These are phyloP conservation scores for Chloroclystis v-ata DNA, from an alignment of 2,888 invertebrate species.

Conservation along the genomic window DNA sequence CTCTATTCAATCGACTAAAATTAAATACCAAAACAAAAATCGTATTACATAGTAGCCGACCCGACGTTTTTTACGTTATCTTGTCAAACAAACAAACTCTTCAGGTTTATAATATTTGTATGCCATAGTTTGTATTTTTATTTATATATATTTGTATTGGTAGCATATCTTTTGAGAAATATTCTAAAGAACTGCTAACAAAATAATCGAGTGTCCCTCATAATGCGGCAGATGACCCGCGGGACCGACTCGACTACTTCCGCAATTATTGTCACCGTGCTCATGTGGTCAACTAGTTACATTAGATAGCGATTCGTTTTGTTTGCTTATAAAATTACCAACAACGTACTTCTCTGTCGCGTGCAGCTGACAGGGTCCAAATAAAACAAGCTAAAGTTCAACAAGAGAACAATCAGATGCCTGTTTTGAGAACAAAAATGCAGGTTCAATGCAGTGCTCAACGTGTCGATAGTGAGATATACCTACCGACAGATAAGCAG, in stretches of 20 bases:
- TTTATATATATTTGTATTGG: no score
- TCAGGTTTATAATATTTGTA: no score
- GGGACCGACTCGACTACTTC: constrained; percentile 52
- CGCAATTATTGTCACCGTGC: constrained; percentile 40
- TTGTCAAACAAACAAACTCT: no score
- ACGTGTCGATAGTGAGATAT: constrained; percentile 36
- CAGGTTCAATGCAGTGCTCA: constrained; percentile 3
- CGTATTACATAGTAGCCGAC: no score
- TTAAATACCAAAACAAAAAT: no score
- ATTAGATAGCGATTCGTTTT: neutral
- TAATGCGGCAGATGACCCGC: constrained; percentile 27
- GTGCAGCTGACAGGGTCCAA: constrained; percentile 22
- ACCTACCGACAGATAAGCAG: constrained; percentile 50
- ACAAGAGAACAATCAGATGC: constrained; percentile 12
- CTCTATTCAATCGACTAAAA: no score
- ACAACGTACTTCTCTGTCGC: constrained; percentile 7
- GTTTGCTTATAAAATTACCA: neutral
- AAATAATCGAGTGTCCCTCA: no score
- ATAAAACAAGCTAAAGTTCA: constrained; percentile 32
- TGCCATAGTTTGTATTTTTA: no score
- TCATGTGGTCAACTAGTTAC: constrained; percentile 15
- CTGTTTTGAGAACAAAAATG: constrained; percentile 5
- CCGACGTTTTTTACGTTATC: no score
- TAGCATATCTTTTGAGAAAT: no score
- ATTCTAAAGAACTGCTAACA: no score